Percentiles rank a stretch among this genome's conserved stretches.
phyloP scores from a whole-genome alignment of 2,113 vertebrate genomes.

The Phalacrocorax pelagicus region DNA sequence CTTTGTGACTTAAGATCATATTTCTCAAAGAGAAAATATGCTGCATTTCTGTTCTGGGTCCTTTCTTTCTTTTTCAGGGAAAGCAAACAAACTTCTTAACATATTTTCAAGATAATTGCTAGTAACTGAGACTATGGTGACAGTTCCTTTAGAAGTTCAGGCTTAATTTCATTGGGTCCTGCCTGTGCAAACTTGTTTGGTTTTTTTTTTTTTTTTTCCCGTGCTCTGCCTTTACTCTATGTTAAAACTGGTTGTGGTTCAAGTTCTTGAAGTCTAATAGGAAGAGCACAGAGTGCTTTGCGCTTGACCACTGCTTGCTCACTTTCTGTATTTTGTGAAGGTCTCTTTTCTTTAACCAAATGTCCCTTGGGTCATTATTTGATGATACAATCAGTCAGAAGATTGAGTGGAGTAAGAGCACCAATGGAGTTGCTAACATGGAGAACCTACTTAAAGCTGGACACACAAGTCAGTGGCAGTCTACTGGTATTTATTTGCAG shows the following conservation, averaged over 20 bases:
- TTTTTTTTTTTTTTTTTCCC: neutral
- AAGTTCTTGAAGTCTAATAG: neutral
- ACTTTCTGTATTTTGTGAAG: neutral
- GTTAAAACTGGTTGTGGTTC: neutral
- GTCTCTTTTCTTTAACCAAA: neutral
- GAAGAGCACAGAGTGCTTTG: neutral
- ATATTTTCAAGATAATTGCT: neutral
- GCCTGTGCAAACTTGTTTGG: neutral
- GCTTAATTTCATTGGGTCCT: neutral
- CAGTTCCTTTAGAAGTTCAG: neutral
- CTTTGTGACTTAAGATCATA: neutral
- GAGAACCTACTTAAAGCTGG: neutral
- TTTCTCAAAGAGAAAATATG: neutral
- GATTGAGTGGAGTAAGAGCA: neutral
- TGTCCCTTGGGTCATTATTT: neutral
- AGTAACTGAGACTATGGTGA: neutral
- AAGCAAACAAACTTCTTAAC: neutral
- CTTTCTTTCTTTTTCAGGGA: neutral
- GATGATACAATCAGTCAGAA: accelerated
- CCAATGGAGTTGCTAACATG: neutral
- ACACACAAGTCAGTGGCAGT: neutral
- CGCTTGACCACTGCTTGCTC: neutral
- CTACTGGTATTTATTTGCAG: neutral
- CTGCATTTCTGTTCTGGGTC: neutral
- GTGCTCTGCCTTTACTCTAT: neutral